A percentile compares a stretch with the other conserved stretches of the same genome.
phyloP scores from a whole-genome alignment of 2,797 vertebrate species.

The Tolypeutes matacus region DNA sequence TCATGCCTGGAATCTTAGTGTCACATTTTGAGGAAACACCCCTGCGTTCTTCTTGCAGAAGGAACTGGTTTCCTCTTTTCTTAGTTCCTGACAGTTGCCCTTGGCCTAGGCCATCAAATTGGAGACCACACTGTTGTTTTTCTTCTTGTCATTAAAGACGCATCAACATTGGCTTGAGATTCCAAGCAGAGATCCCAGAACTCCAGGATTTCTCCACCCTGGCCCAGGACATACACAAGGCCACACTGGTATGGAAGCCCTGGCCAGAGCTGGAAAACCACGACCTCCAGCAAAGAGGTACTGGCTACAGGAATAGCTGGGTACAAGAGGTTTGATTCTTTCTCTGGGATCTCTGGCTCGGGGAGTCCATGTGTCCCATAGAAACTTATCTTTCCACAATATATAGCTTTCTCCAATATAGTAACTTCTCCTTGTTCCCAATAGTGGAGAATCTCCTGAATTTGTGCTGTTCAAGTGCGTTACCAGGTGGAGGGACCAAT shows the following conservation, averaged over 20 bases:
- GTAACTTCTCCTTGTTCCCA: slow-evolving; percentile 79
- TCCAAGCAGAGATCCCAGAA: slow-evolving; percentile 94
- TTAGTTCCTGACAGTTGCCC: slow-evolving; percentile 35
- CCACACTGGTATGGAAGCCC: slow-evolving; percentile 93
- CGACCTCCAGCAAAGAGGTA: slow-evolving; percentile 93
- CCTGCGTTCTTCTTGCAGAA: slow-evolving; percentile 53
- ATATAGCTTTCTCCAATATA: slow-evolving; percentile 23
- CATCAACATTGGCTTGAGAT: slow-evolving; percentile 93
- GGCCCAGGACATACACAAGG: slow-evolving; percentile 90
- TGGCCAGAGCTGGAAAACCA: slow-evolving; percentile 91
- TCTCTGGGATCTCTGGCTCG: background rate
- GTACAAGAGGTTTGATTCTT: background rate
- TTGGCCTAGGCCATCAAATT: background rate
- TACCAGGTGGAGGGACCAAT: slow-evolving; percentile 93
- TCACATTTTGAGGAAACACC: slow-evolving; percentile 48
- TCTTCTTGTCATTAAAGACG: slow-evolving; percentile 87
- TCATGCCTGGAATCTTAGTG: slow-evolving; percentile 52
- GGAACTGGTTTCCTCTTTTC: slow-evolving; percentile 48
- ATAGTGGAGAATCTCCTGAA: slow-evolving; percentile 94
- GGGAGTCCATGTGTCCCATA: background rate
- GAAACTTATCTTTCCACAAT: background rate
- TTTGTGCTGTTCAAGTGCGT: slow-evolving; percentile 94
- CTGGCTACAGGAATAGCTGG: background rate
- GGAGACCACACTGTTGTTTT: slow-evolving; percentile 64
- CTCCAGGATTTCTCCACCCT: slow-evolving; percentile 86